A percentile compares a stretch with the other conserved stretches of the same genome.
Evolutionary conservation across 1,140 invertebrate species (phyloP).

Genomic region (Proctacanthus coquilletti): DNA sequence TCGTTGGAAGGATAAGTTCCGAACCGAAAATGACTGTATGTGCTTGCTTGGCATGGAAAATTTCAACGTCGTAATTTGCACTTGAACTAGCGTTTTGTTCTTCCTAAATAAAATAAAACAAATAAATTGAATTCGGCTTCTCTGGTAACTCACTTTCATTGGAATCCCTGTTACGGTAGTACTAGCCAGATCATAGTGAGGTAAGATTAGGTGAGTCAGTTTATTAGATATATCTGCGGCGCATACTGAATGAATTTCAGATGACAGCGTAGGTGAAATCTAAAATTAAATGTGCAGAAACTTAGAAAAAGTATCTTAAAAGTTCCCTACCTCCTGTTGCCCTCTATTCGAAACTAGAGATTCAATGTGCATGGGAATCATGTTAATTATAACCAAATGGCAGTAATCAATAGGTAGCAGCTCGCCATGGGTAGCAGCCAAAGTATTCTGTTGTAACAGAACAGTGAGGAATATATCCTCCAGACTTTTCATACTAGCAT

Average conservation of each 20-base stretch:
- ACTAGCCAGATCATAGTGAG: slow-evolving; percentile 83
- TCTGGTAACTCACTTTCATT: slow-evolving; percentile 54
- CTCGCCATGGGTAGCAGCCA: slow-evolving; percentile 42
- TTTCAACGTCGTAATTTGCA: slow-evolving; percentile 95
- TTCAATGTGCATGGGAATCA: slow-evolving; percentile 62
- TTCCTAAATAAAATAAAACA: slow-evolving; percentile 35
- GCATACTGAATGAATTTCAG: slow-evolving; percentile 53
- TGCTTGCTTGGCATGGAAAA: slow-evolving; percentile 73
- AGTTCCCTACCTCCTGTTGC: slow-evolving; percentile 38
- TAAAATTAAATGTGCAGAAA: slow-evolving; percentile 15
- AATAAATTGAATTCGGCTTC: slow-evolving; percentile 3
- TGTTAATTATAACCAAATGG: slow-evolving; percentile 77
- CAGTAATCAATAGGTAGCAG: slow-evolving; percentile 66
- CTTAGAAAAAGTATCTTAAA: not conserved
- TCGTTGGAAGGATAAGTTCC: slow-evolving; percentile 38
- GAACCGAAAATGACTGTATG: slow-evolving; percentile 55
- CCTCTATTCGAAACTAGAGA: slow-evolving; percentile 54
- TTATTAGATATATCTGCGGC: slow-evolving; percentile 48
- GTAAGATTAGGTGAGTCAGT: slow-evolving; percentile 56
- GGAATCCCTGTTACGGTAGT: slow-evolving; percentile 96
- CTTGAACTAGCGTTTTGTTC: slow-evolving; percentile 96
- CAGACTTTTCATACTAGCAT: slow-evolving; percentile 64
- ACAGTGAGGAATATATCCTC: slow-evolving; percentile 73
- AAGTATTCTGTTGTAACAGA: slow-evolving; percentile 63
- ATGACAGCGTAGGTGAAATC: slow-evolving; percentile 46